These are phyloP conservation scores for Trichopria drosophilae DNA, from an alignment of 2,888 invertebrate genomes.

Conservation along the genomic window DNA sequence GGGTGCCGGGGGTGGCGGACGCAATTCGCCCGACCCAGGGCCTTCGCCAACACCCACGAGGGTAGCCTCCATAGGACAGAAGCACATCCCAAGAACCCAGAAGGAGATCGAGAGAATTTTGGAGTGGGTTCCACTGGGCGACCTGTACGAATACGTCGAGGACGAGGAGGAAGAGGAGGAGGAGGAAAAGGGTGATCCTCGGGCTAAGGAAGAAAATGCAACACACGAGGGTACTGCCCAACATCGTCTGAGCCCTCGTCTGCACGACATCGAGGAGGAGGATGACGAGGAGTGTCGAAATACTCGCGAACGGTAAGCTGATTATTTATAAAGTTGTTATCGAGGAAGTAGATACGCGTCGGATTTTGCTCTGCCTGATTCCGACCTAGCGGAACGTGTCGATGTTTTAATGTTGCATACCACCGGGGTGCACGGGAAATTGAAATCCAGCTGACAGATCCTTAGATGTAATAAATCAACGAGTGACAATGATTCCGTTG, in stretches of 20 bases:
- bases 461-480: too few species aligned
- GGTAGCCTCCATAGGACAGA: conserved; percentile 35
- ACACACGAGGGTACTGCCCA: conserved; percentile 59
- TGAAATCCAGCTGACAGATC: not conserved
- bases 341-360: too few species aligned
- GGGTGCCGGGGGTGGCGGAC: conserved; percentile 49
- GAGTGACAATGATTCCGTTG: too few species aligned
- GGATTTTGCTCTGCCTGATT: not conserved
- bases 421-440: not conserved
- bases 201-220: conserved; percentile 42
- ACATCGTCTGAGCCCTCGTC: conserved; percentile 70
- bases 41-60: conserved; percentile 33
- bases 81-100: conserved; percentile 36
- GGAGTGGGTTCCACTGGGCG: conserved; percentile 44
- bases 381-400: not conserved
- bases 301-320: conserved; percentile 54
- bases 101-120: conserved; percentile 32
- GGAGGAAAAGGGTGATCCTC: conserved; percentile 34
- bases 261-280: conserved; percentile 83
- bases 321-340: too few species aligned
- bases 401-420: not conserved
- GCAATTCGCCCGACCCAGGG: conserved; percentile 41
- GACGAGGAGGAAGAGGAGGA: conserved; percentile 37
- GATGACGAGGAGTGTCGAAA: conserved; percentile 67
- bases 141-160: conserved; percentile 48